A percentile compares a stretch with the other conserved stretches of the same genome.
Conservation (phyloP, 1,140 invertebrate genomes). For the Cecropterus lyciades region DNA sequence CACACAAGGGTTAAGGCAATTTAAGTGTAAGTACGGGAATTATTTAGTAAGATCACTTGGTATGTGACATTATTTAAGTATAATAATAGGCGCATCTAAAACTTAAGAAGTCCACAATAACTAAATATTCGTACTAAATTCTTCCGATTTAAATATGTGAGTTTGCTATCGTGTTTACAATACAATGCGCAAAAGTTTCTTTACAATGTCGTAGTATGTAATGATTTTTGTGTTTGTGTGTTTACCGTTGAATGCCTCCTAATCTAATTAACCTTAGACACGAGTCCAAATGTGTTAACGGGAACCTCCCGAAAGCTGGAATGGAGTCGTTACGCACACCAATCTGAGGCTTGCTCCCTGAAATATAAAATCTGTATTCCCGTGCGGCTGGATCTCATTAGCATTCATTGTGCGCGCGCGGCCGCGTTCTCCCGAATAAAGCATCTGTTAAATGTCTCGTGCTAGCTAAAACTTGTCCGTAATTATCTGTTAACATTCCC, state of each 20-base stretch:
- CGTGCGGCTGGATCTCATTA: constrained; percentile 63
- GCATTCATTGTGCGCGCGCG: constrained; percentile 77
- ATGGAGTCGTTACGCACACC: constrained; percentile 39
- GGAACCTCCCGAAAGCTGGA: constrained; percentile 60
- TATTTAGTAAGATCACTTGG: too few species aligned
- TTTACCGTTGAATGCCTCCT: constrained; percentile 51
- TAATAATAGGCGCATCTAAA: too few species aligned
- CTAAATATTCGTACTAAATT: too few species aligned
- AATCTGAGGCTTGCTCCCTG: constrained; percentile 49
- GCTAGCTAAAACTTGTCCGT: constrained; percentile 79
- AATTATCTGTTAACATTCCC: constrained; percentile 84
- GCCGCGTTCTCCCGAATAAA: constrained; percentile 77
- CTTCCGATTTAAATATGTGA: neutral
- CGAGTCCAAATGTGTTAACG: constrained; percentile 81
- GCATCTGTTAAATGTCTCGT: constrained; percentile 83
- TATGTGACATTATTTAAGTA: too few species aligned
- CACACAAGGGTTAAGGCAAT: too few species aligned
- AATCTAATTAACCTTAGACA: constrained; percentile 82
- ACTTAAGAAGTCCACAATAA: too few species aligned
- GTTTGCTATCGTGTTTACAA: neutral
- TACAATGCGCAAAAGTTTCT: constrained; percentile 1
- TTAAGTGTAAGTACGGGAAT: too few species aligned
- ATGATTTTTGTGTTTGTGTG: constrained; percentile 36
- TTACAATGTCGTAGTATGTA: constrained; percentile 11
- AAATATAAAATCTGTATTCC: constrained; percentile 55